These are phyloP conservation scores for Phymatocera aterrima DNA, from an alignment of 2,888 invertebrate genomes.

Conservation along the genomic window DNA sequence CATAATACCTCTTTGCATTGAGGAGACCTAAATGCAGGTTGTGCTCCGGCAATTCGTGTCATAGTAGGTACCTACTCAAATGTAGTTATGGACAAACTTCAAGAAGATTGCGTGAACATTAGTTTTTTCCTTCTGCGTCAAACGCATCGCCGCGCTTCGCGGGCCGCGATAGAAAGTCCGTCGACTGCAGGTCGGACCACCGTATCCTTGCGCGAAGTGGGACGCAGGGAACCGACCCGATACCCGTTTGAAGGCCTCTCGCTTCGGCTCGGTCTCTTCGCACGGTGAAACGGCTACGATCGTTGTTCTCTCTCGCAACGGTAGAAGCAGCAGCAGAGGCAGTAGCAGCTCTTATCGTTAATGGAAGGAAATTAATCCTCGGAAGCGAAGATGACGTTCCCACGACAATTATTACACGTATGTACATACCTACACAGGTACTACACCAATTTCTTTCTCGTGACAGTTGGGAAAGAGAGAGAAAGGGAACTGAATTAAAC, in stretches of 20 bases:
- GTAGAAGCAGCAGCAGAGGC: neutral
- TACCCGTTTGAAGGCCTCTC: constrained; percentile 35
- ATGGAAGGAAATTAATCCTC: constrained; percentile 31
- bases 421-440: neutral
- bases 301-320: neutral
- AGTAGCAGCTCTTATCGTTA: neutral
- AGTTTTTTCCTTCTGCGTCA: constrained; percentile 31
- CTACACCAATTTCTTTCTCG: neutral
- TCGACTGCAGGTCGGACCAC: constrained; percentile 33
- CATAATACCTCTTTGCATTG: too few relatives aligned
- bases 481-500: too few relatives aligned
- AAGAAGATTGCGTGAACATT: constrained; percentile 38
- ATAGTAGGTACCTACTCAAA: neutral
- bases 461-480: too few relatives aligned
- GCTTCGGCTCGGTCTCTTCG: neutral
- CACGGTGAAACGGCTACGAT: neutral
- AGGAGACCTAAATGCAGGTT: too few relatives aligned
- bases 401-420: constrained; percentile 15
- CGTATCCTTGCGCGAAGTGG: constrained; percentile 46
- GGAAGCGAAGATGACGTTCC: constrained; percentile 26
- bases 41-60: neutral
- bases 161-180: constrained; percentile 47
- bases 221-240: constrained; percentile 37
- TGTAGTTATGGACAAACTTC: too few relatives aligned
- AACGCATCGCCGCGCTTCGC: neutral